Conservation (phyloP, 2,888 invertebrate genomes). For the Ophion ventricosus region DNA sequence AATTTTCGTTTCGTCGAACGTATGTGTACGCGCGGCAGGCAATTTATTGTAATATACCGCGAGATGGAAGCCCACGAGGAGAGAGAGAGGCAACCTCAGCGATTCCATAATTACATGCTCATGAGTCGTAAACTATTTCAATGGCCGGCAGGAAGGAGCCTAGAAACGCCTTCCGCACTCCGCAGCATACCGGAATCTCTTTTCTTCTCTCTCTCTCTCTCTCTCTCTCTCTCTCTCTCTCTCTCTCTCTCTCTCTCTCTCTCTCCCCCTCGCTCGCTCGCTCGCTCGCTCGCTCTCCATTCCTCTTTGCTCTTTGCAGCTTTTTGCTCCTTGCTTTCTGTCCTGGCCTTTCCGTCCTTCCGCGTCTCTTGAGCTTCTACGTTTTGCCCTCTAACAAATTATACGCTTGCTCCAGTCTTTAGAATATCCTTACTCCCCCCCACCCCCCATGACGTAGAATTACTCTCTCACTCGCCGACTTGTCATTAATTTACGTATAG, state of each 20-base stretch:
- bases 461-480: slow-evolving; percentile 62
- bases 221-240: slow-evolving; percentile 18
- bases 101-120: slow-evolving; percentile 68
- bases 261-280: slow-evolving; percentile 52
- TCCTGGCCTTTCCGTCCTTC: slow-evolving; percentile 19
- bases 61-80: slow-evolving; percentile 25
- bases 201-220: slow-evolving; percentile 53
- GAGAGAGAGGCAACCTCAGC: slow-evolving; percentile 54
- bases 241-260: slow-evolving; percentile 17
- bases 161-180: slow-evolving; percentile 58
- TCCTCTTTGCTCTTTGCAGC: neutral
- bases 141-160: slow-evolving; percentile 61
- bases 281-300: slow-evolving; percentile 7
- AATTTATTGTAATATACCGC: slow-evolving; percentile 15
- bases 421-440: slow-evolving; percentile 51
- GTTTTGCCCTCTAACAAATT: slow-evolving; percentile 59
- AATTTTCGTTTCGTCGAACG: slow-evolving; percentile 50
- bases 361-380: slow-evolving; percentile 43
- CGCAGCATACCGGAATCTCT: slow-evolving; percentile 6
- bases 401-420: slow-evolving; percentile 63
- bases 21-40: neutral
- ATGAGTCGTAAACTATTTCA: slow-evolving; percentile 70
- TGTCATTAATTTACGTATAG: slow-evolving; percentile 66
- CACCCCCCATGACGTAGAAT: slow-evolving; percentile 54
- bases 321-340: neutral